Evolutionary conservation across 2,797 vertebrate genomes (phyloP).

Genomic region (Austrolebias charrua): DNA sequence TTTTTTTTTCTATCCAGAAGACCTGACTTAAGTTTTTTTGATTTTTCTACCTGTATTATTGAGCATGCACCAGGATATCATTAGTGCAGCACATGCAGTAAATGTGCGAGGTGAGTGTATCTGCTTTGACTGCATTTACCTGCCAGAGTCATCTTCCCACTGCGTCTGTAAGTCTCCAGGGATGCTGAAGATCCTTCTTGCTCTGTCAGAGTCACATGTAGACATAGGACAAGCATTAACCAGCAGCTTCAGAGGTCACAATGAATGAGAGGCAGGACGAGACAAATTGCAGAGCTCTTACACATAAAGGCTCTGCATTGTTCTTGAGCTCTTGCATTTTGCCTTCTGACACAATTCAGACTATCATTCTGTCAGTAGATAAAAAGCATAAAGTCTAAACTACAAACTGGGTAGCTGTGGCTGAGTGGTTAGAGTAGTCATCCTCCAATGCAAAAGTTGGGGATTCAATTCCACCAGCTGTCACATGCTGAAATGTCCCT

Average conservation of each 20-base stretch:
- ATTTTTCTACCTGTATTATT: no score
- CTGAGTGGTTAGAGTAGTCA: no score
- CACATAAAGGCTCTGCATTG: constrained; percentile 1
- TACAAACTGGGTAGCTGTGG: no score
- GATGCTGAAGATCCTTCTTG: constrained; percentile 55
- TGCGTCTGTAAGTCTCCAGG: constrained; percentile 49
- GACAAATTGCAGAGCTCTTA: not conserved
- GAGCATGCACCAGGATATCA: not conserved
- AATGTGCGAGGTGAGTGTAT: constrained; percentile 16
- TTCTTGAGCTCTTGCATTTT: not conserved
- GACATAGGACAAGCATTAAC: constrained; percentile 16
- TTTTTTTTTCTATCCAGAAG: no score
- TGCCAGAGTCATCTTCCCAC: constrained; percentile 75
- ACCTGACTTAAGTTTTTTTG: no score
- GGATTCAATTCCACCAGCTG: no score
- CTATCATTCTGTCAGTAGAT: no score
- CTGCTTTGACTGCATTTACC: constrained; percentile 63
- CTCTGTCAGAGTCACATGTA: constrained; percentile 48
- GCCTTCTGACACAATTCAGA: not conserved
- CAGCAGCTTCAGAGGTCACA: constrained; percentile 31
- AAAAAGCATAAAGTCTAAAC: no score
- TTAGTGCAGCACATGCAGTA: not conserved
- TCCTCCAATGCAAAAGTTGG: no score
- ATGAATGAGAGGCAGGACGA: constrained; percentile 7
- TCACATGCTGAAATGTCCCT: no score